phyloP scores from a whole-genome alignment of 2,797 vertebrate genomes.

The Myotis daubentonii region DNA sequence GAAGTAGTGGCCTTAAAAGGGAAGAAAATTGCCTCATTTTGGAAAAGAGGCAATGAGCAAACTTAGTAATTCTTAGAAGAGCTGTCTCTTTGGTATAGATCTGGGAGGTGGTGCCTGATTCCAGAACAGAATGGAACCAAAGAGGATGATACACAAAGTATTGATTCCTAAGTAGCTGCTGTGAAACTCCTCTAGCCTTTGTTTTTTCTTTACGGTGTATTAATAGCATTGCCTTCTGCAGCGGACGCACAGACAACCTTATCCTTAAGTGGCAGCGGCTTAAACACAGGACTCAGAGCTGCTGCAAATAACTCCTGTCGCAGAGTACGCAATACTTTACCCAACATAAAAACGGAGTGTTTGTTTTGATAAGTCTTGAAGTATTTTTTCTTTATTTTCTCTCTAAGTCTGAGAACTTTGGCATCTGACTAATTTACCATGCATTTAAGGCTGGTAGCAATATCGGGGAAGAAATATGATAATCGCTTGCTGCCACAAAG shows the following conservation, averaged over 20 bases:
- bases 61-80: slow-evolving; percentile 59
- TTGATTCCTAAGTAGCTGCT: slow-evolving; percentile 70
- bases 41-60: slow-evolving; percentile 62
- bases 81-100: not conserved
- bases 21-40: not conserved
- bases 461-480: slow-evolving; percentile 91
- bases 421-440: slow-evolving; percentile 87
- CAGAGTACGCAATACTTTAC: slow-evolving; percentile 65
- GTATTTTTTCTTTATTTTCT: slow-evolving; percentile 85
- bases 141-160: slow-evolving; percentile 66
- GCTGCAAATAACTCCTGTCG: slow-evolving; percentile 61
- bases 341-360: slow-evolving; percentile 75
- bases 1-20: not conserved
- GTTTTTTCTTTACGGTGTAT: slow-evolving; percentile 71
- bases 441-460: slow-evolving; percentile 88
- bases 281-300: slow-evolving; percentile 68
- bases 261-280: slow-evolving; percentile 81
- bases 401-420: slow-evolving; percentile 83
- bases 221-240: slow-evolving; percentile 71
- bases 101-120: slow-evolving; percentile 35
- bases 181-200: slow-evolving; percentile 70
- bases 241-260: slow-evolving; percentile 66
- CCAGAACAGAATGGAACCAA: slow-evolving; percentile 67
- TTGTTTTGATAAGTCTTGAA: slow-evolving; percentile 86
- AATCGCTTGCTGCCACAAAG: slow-evolving; percentile 94